These are phyloP conservation scores for Thecocarcelia acutangulata DNA, from an alignment of 2,888 invertebrate species.

Conservation along the genomic window DNA sequence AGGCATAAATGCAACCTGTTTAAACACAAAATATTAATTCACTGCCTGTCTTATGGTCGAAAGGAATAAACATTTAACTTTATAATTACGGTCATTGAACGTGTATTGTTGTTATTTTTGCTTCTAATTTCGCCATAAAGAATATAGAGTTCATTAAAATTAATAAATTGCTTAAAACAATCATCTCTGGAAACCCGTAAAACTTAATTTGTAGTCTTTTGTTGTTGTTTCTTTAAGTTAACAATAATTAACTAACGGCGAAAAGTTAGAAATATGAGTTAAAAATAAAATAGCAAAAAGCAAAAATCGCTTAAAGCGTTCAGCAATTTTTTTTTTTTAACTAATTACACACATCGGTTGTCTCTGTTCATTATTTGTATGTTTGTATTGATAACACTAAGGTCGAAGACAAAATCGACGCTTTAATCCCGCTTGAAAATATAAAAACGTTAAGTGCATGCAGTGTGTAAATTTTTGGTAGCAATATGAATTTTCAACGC, in stretches of 20 bases:
- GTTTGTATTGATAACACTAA: conserved; percentile 6
- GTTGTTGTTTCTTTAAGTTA: conserved; percentile 9
- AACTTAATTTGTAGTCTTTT: not conserved
- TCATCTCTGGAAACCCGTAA: not conserved
- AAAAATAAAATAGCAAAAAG: conserved; percentile 18
- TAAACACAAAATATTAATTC: too few species aligned
- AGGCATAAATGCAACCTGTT: too few species aligned
- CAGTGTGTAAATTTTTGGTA: conserved; percentile 41
- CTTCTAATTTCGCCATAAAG: not conserved
- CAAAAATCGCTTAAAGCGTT: conserved; percentile 17
- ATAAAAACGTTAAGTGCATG: not conserved
- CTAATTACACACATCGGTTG: conserved; percentile 63
- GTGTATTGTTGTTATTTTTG: conserved; percentile 30
- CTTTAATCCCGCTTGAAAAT: not conserved
- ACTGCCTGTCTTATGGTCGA: too few species aligned
- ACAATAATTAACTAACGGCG: conserved; percentile 47
- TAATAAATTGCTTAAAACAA: conserved; percentile 34
- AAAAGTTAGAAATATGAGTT: conserved; percentile 5
- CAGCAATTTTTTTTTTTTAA: conserved; percentile 22
- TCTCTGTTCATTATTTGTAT: not conserved
- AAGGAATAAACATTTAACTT: too few species aligned
- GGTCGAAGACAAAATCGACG: not conserved
- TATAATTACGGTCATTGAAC: conserved; percentile 55
- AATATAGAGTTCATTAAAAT: conserved; percentile 15
- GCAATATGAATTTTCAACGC: conserved; percentile 63